A percentile compares a stretch with the other conserved stretches of the same genome.
Conservation (phyloP, 2,797 vertebrate genomes). For the Tamandua tetradactyla region DNA sequence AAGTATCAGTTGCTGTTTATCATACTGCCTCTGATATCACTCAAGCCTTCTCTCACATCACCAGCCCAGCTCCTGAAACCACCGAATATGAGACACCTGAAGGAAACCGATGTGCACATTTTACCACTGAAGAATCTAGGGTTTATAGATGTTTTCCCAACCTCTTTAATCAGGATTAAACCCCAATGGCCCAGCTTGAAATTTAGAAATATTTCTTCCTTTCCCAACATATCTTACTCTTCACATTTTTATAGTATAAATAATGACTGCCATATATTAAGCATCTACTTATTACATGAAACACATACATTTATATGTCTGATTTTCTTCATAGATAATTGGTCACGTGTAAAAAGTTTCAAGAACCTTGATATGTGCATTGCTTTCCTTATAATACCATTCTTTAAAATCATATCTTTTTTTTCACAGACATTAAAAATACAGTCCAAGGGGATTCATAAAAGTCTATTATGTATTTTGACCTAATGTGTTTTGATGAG, state of each 20-base stretch:
- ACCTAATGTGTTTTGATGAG: slow-evolving; percentile 2
- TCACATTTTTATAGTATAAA: not conserved
- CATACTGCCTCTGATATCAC: not conserved
- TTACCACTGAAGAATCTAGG: not conserved
- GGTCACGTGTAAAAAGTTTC: not conserved
- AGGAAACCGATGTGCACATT: not conserved
- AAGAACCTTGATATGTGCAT: not conserved
- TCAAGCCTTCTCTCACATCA: not conserved
- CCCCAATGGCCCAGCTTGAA: not conserved
- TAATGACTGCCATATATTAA: not conserved
- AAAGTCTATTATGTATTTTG: not conserved
- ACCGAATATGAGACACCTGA: not conserved
- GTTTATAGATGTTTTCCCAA: not conserved
- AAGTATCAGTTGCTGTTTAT: not conserved
- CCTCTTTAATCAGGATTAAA: not conserved
- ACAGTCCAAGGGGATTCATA: not conserved
- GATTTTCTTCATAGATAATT: not conserved
- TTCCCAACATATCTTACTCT: not conserved
- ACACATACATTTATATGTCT: not conserved
- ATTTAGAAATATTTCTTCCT: not conserved
- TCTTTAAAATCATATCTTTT: slow-evolving; percentile 27
- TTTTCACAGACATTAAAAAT: not conserved
- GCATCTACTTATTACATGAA: slow-evolving; percentile 2
- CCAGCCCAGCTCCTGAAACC: not conserved
- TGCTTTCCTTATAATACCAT: not conserved